phyloP scores from a whole-genome alignment of 1,140 invertebrate genomes.

The Lycorma delicatula region DNA sequence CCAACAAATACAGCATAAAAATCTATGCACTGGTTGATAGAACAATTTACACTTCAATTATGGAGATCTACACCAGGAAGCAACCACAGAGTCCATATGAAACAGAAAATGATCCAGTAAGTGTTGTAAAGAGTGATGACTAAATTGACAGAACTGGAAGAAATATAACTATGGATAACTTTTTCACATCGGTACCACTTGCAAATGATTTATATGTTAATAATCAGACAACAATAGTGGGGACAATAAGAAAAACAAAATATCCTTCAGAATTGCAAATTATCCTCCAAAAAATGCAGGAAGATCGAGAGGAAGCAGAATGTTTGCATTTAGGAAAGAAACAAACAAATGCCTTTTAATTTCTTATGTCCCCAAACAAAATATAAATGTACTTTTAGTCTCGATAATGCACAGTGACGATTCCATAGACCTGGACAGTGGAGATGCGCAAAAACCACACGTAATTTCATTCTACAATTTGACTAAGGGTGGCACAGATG shows the following conservation, averaged over 20 bases:
- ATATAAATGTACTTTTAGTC: background rate
- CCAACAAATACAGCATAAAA: slow-evolving; percentile 1
- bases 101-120: background rate
- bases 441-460: slow-evolving; percentile 14
- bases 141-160: too few species aligned
- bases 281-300: too few species aligned
- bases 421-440: background rate
- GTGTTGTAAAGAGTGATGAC: too few species aligned
- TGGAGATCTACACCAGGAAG: background rate
- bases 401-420: background rate
- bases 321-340: background rate
- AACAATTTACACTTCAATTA: slow-evolving; percentile 7
- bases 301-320: background rate
- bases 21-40: background rate
- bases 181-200: too few species aligned
- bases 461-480: slow-evolving; percentile 32
- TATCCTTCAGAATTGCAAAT: too few species aligned
- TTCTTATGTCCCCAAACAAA: slow-evolving; percentile 22
- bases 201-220: too few species aligned
- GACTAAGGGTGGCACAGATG: slow-evolving; percentile 39
- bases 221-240: too few species aligned
- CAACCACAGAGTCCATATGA: background rate
- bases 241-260: too few species aligned
- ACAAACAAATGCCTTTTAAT: slow-evolving; percentile 16
- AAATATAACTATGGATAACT: too few species aligned